These are phyloP conservation scores for Thaumetopoea pityocampa DNA, from an alignment of 1,140 invertebrate species.

Conservation along the genomic window DNA sequence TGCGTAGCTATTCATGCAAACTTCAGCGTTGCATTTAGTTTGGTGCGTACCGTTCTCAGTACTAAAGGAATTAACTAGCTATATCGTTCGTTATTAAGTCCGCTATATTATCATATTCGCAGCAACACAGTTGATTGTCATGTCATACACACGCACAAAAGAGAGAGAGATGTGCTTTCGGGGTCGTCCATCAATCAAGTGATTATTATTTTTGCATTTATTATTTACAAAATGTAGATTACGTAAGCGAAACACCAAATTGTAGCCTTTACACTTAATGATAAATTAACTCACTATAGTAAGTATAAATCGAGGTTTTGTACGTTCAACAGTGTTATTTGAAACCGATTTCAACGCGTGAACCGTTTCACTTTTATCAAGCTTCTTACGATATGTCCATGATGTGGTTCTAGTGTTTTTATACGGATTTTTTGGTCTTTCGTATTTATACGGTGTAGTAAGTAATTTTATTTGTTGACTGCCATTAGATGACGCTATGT, in stretches of 20 bases:
- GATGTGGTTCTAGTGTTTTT: no score
- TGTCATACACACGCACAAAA: constrained; percentile 55
- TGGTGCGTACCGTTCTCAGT: no score
- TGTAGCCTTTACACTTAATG: constrained; percentile 46
- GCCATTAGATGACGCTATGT: constrained; percentile 13
- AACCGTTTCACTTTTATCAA: no score
- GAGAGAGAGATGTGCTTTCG: constrained; percentile 40
- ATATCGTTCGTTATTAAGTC: constrained; percentile 34
- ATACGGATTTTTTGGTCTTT: no score
- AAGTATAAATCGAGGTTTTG: constrained; percentile 3
- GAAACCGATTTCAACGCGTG: no score
- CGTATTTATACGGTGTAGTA: constrained; percentile 7
- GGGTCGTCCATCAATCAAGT: constrained; percentile 44
- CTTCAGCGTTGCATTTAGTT: no score
- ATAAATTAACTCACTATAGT: constrained; percentile 16
- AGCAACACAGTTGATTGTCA: constrained; percentile 42
- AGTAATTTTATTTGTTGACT: constrained; percentile 12
- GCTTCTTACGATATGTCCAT: constrained; percentile 9
- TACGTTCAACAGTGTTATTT: constrained; percentile 6
- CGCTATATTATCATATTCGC: constrained; percentile 33
- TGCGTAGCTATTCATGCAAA: no score
- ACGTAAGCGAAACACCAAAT: constrained; percentile 64
- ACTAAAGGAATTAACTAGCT: constrained; percentile 40
- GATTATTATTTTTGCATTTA: no score
- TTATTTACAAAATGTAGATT: constrained; percentile 34